Evolutionary conservation across 1,140 invertebrate genomes (phyloP), one percentile per base, ranked within the genome.

Genomic region (Drosophila santomea): DNA sequence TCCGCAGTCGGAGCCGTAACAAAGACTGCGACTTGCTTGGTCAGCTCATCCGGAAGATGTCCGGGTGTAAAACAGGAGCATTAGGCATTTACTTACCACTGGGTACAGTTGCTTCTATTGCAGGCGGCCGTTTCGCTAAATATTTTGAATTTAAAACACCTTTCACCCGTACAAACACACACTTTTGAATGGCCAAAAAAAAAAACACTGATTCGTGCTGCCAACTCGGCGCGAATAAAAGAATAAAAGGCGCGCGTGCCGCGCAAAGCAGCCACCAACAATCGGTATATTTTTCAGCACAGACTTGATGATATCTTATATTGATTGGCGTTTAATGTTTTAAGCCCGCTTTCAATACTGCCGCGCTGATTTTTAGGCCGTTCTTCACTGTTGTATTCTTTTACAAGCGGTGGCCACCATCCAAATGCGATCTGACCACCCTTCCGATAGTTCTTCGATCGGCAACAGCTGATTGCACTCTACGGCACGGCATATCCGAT

Each of bases 181-280:
- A 77, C 74, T 78, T 78, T 78, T 78, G 74, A 78, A 78, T 78
- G 57, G 56, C 36, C 52, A 78, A 41, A 63, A 78, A n/a, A 77
- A 36, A 51, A 78, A 78, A 78, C 45, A 52, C 1, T 12, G 45
- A 41, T 43, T 5, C 12, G 74, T 17, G 54, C 74, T 78, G 74
- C 74, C 74, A 78, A 55, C 74, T 52, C 17, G 56, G 4, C 8
- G 14, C n/a, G 0, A 36, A 47, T 8, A 39, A 6, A 57, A 52
- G 15, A 12, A 36, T 36, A 52, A 77, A 77, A 62, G 28, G 74
- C 74, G 64, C 74, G 74, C 55, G 60, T 76, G 74, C 36, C 54
- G 61, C 45, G 36, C 38, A 66, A 52, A 41, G 55, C 35, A n/a
- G 8, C 8, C 14, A 41, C 43, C 3, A 43, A 23, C 36, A 54